phyloP scores from a whole-genome alignment of 2,888 invertebrate genomes.

The Coremacera marginata region DNA sequence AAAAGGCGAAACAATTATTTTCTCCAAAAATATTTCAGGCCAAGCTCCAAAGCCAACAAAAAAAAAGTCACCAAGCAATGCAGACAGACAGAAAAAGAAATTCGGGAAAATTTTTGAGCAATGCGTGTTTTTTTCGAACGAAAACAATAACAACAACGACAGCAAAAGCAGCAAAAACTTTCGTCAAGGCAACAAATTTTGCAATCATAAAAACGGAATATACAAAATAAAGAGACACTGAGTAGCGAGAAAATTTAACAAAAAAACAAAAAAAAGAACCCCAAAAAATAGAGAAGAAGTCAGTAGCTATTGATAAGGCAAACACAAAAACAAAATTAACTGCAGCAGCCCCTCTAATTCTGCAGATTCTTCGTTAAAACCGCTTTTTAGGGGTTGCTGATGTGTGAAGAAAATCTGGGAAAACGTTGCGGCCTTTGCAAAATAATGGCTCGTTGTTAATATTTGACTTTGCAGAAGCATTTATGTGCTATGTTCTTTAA shows the following conservation, averaged over 20 bases:
- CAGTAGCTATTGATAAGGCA: not conserved
- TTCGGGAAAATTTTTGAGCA: conserved; percentile 11
- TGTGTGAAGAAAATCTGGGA: not conserved
- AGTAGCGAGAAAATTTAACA: not conserved
- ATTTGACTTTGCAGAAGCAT: conserved; percentile 53
- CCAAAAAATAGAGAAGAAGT: no score
- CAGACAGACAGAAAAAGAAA: not conserved
- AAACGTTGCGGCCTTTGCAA: not conserved
- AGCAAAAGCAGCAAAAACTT: no score
- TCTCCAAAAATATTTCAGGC: conserved; percentile 1
- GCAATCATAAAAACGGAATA: not conserved
- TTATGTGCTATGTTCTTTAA: conserved; percentile 54
- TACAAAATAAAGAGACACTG: not conserved
- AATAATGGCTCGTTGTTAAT: conserved; percentile 21
- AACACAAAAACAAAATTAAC: not conserved
- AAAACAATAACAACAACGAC: not conserved
- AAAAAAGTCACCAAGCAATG: not conserved
- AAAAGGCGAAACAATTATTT: conserved; percentile 34
- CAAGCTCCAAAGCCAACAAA: not conserved
- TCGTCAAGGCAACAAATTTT: conserved; percentile 21
- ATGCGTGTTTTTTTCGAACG: conserved; percentile 11
- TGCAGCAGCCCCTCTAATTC: conserved; percentile 13
- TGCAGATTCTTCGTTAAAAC: not conserved
- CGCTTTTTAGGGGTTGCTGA: conserved; percentile 8
- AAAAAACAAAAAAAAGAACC: not conserved